phyloP scores from a whole-genome alignment of 2,113 vertebrate genomes.

The Sceloporus tristichus region DNA sequence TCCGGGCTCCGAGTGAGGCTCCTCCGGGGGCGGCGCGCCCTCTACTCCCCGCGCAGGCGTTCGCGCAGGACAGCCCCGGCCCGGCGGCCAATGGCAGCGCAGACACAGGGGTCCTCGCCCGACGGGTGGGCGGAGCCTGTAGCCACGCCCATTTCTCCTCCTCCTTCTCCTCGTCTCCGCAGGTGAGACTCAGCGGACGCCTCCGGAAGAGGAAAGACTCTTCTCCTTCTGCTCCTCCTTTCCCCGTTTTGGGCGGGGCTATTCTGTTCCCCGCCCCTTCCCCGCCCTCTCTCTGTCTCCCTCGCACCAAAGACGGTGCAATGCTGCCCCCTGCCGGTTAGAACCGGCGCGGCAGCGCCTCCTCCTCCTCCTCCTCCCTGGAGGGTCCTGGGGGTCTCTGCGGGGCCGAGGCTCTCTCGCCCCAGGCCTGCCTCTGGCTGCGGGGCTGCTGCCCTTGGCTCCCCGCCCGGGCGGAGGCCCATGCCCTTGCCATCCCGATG shows the following conservation, averaged over 20 bases:
- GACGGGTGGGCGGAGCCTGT: not conserved
- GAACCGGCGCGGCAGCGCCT: not conserved
- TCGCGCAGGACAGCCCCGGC: not conserved
- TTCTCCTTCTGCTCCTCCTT: not conserved
- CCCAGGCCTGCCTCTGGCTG: too few relatives aligned
- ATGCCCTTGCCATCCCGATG: too few relatives aligned
- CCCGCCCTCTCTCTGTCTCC: too few relatives aligned
- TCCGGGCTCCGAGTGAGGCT: conserved; percentile 43
- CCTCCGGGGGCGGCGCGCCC: conserved; percentile 29
- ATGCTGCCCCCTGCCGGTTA: not conserved
- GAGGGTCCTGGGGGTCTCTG: too few relatives aligned
- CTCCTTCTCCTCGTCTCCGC: not conserved
- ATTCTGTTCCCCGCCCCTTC: not conserved
- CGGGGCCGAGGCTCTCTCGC: too few relatives aligned
- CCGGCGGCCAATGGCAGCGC: conserved; percentile 16
- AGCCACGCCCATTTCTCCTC: not conserved
- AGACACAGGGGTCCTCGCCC: conserved; percentile 32
- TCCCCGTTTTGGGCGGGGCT: not conserved
- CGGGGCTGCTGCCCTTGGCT: too few relatives aligned
- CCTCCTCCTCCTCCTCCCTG: too few relatives aligned
- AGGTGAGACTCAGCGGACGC: not conserved
- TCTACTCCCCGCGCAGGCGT: conserved; percentile 57
- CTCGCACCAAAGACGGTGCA: not conserved
- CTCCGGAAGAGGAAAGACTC: not conserved
- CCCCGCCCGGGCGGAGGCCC: too few relatives aligned